Percentiles rank a stretch among this genome's conserved stretches.
phyloP scores from a whole-genome alignment of 1,140 invertebrate species.

The Zaprionus lachaisei region DNA sequence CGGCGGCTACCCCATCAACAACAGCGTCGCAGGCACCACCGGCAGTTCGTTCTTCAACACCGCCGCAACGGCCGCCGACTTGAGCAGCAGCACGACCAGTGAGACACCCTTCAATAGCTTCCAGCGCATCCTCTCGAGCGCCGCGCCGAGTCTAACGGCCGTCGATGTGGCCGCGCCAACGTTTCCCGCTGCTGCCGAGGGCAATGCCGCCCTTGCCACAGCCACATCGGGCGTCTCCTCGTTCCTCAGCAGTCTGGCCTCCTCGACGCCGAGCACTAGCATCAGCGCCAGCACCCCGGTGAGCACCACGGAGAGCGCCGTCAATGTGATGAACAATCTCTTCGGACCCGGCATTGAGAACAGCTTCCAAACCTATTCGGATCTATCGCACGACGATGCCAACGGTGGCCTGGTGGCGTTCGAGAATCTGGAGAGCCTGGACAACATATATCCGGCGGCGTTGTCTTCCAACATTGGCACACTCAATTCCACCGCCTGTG shows the following conservation, averaged over 20 bases:
- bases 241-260: constrained; percentile 54
- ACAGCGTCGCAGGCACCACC: constrained; percentile 33
- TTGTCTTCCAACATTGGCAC: constrained; percentile 86
- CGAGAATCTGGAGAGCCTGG: constrained; percentile 87
- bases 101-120: constrained; percentile 64
- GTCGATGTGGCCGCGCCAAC: constrained; percentile 65
- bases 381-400: constrained; percentile 85
- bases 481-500: constrained; percentile 87
- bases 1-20: constrained; percentile 27
- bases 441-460: constrained; percentile 87
- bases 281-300: constrained; percentile 64
- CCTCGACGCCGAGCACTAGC: constrained; percentile 52
- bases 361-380: constrained; percentile 80
- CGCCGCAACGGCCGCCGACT: constrained; percentile 35
- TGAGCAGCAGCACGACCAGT: constrained; percentile 55
- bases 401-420: constrained; percentile 66
- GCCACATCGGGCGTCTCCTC: constrained; percentile 50
- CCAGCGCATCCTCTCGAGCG: constrained; percentile 71
- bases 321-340: constrained; percentile 81
- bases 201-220: constrained; percentile 22
- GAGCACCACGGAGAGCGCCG: constrained; percentile 85
- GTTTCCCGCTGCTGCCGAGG: constrained; percentile 43
- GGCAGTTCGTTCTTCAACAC: constrained; percentile 54
- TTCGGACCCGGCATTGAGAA: constrained; percentile 83
- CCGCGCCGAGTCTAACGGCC: constrained; percentile 56